Conservation (phyloP, 2,888 invertebrate genomes). For the Tridacna gigas region DNA sequence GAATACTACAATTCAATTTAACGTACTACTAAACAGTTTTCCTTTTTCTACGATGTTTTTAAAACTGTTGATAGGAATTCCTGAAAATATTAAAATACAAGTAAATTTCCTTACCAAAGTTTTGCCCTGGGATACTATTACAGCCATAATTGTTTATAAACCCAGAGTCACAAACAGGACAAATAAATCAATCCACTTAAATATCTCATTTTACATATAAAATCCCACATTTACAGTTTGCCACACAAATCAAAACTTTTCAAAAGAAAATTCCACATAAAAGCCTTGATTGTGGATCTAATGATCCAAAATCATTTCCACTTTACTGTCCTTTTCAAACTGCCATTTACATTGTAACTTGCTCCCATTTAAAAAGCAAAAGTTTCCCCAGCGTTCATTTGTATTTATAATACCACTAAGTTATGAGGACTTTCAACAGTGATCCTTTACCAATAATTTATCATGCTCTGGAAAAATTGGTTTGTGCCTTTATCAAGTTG, state of each 20-base stretch:
- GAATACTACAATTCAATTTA: no score
- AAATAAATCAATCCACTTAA: background rate
- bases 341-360: slow-evolving; percentile 22
- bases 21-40: no score
- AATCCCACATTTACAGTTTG: background rate
- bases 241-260: background rate
- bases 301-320: slow-evolving; percentile 22
- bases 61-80: no score
- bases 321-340: slow-evolving; percentile 25
- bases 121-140: slow-evolving; percentile 45
- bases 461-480: no score
- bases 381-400: slow-evolving; percentile 15
- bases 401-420: slow-evolving; percentile 21
- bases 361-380: slow-evolving; percentile 4
- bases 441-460: background rate
- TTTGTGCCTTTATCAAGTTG: no score
- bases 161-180: background rate
- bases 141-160: slow-evolving; percentile 31
- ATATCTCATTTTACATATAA: background rate
- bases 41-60: no score
- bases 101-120: slow-evolving; percentile 49
- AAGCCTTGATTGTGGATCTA: slow-evolving; percentile 20
- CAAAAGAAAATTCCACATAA: slow-evolving; percentile 9
- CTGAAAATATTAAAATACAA: background rate
- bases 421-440: slow-evolving; percentile 2